These are phyloP conservation scores for Drosophila lini DNA, from an alignment of 1,140 invertebrate species.

Conservation along the genomic window DNA sequence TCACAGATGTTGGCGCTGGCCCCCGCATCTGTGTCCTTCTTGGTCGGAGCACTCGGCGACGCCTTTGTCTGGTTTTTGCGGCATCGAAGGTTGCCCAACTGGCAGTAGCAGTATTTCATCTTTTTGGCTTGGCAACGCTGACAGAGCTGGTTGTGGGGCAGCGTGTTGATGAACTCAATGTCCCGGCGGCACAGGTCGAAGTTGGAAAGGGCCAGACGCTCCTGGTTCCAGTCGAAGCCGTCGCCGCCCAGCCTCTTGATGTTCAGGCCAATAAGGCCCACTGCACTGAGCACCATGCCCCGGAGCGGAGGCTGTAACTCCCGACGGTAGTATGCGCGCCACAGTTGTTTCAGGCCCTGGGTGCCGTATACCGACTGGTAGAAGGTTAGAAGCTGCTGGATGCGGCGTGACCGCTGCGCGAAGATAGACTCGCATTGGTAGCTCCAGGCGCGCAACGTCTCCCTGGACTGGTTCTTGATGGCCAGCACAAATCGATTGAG, in stretches of 20 bases:
- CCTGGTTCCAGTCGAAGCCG: slow-evolving; percentile 74
- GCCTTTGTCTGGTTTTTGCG: slow-evolving; percentile 85
- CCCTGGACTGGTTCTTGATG: slow-evolving; percentile 85
- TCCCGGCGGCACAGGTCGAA: slow-evolving; percentile 71
- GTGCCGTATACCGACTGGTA: slow-evolving; percentile 88
- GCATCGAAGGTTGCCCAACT: slow-evolving; percentile 86
- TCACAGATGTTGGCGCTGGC: slow-evolving; percentile 50
- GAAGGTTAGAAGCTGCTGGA: slow-evolving; percentile 87
- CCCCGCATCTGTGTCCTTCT: slow-evolving; percentile 55
- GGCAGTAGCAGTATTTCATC: slow-evolving; percentile 86
- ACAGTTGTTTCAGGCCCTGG: slow-evolving; percentile 85
- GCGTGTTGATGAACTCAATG: slow-evolving; percentile 71
- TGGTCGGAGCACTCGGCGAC: background rate
- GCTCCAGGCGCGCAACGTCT: slow-evolving; percentile 85
- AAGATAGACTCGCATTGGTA: slow-evolving; percentile 88
- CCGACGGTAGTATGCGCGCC: slow-evolving; percentile 85
- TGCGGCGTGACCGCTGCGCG: slow-evolving; percentile 87
- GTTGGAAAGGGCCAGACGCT: slow-evolving; percentile 68
- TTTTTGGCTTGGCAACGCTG: slow-evolving; percentile 85
- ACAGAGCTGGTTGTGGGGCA: slow-evolving; percentile 83
- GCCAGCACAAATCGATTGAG: slow-evolving; percentile 74
- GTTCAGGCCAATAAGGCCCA: slow-evolving; percentile 71
- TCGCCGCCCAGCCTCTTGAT: slow-evolving; percentile 48
- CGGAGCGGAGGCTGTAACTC: slow-evolving; percentile 68
- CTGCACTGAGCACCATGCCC: slow-evolving; percentile 71